Conservation (phyloP, 2,888 invertebrate species). For the Cephus rjabovi region DNA sequence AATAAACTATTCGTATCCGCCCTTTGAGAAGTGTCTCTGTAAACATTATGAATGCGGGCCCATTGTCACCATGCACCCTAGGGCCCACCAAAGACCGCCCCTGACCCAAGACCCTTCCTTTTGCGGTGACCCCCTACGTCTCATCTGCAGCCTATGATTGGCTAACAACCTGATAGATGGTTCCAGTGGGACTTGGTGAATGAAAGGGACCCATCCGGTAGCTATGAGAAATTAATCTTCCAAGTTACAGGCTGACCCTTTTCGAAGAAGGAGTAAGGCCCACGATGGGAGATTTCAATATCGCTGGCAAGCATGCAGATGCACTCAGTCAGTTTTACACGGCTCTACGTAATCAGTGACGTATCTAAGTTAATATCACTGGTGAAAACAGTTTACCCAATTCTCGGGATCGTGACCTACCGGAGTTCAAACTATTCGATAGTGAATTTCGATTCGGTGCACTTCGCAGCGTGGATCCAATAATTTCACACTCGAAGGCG, state of each 20-base stretch:
- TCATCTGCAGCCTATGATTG: background rate
- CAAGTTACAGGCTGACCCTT: background rate
- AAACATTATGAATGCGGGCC: background rate
- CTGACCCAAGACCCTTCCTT: background rate
- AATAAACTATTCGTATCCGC: background rate
- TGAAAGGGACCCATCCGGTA: background rate
- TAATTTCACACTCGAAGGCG: background rate
- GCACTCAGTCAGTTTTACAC: background rate
- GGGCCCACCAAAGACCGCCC: background rate
- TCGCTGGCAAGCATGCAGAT: background rate
- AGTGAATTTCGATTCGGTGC: background rate
- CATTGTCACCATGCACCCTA: background rate
- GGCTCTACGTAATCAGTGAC: background rate
- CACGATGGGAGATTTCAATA: background rate
- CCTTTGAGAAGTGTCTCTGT: background rate
- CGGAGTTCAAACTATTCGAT: background rate
- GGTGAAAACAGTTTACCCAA: background rate
- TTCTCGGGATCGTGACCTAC: background rate
- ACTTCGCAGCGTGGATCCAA: no score
- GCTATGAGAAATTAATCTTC: background rate
- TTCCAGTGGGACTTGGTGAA: background rate
- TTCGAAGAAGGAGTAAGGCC: background rate
- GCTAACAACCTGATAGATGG: background rate
- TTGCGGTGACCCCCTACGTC: background rate
- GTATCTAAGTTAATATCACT: background rate